Percentiles rank a stretch among this genome's conserved stretches.
Conservation (phyloP, 1,140 invertebrate species). For the Steinernema khuongi region DNA sequence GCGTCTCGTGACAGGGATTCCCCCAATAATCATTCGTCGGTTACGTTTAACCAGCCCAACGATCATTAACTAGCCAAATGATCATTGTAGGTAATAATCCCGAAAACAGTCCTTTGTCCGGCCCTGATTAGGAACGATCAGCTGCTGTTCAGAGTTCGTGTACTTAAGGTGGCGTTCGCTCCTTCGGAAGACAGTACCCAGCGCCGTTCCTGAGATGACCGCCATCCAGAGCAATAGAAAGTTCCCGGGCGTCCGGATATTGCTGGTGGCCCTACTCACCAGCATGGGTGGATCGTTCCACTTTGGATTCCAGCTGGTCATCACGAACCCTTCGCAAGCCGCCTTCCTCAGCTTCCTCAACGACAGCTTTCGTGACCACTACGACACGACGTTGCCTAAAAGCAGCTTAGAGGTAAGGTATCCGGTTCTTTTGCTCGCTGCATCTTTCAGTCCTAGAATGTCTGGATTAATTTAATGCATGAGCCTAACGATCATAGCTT, state of each 20-base stretch:
- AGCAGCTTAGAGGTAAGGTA: conserved; percentile 29
- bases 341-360: conserved; percentile 43
- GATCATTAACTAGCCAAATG: background rate
- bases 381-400: background rate
- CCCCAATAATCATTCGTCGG: background rate
- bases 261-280: conserved; percentile 32
- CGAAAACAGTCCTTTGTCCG: conserved; percentile 15
- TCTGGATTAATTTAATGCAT: no score
- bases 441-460: no score
- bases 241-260: conserved; percentile 1
- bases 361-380: conserved; percentile 29
- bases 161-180: conserved; percentile 4
- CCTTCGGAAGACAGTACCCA: background rate
- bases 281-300: conserved; percentile 47
- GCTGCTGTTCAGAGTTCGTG: conserved; percentile 3
- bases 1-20: conserved; percentile 3
- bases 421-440: background rate
- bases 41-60: background rate
- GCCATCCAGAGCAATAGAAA: conserved; percentile 7
- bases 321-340: conserved; percentile 48
- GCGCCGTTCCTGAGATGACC: background rate
- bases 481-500: no score
- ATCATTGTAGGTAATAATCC: background rate
- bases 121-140: conserved; percentile 7
- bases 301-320: conserved; percentile 45